Conservation (phyloP, 2,888 invertebrate genomes). For the Suillia variegata region DNA sequence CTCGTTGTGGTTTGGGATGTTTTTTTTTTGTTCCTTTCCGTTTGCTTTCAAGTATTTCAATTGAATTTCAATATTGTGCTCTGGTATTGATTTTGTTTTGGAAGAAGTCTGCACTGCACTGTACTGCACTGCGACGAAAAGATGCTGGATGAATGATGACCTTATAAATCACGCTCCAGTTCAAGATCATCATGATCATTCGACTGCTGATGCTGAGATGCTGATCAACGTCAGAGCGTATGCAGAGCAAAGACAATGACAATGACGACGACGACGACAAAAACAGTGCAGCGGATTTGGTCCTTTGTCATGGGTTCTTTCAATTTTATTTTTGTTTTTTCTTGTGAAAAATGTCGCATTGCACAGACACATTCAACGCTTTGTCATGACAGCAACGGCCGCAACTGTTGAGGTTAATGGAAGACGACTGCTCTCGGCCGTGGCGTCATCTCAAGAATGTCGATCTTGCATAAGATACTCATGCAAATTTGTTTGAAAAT, state of each 20-base stretch:
- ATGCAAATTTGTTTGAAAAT: no score
- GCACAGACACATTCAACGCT: neutral
- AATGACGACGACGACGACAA: no score
- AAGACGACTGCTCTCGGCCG: no score
- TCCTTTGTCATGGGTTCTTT: no score
- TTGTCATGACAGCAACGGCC: neutral
- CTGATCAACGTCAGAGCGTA: neutral
- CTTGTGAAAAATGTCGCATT: no score
- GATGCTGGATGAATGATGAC: constrained; percentile 51
- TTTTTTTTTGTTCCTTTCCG: neutral
- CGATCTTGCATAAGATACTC: no score
- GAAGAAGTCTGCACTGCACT: neutral
- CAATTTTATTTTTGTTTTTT: no score
- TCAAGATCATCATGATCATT: constrained; percentile 46
- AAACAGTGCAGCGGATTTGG: no score
- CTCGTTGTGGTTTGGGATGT: no score
- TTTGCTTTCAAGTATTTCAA: constrained; percentile 26
- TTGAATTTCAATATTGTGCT: constrained; percentile 44
- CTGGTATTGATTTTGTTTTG: constrained; percentile 5
- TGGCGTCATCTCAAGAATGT: no score
- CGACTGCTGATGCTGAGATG: no score
- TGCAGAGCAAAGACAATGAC: neutral
- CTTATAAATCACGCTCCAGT: constrained; percentile 52
- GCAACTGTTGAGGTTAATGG: neutral
- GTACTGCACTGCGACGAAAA: neutral